These are phyloP conservation scores for Cheilosia impressa DNA, from an alignment of 2,888 invertebrate species.

Conservation along the genomic window DNA sequence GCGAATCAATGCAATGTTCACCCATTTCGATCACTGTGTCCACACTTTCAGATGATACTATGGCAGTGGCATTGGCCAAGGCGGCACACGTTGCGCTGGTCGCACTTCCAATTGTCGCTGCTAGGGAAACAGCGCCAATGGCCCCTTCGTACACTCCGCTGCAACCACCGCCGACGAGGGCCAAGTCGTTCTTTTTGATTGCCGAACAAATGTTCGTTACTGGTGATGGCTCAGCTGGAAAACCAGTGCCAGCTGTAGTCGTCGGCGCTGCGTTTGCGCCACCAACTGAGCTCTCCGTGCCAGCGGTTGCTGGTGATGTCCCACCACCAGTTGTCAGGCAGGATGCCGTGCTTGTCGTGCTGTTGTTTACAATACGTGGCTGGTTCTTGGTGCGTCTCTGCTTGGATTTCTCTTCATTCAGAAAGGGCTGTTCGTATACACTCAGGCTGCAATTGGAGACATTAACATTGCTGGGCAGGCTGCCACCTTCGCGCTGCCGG, in stretches of 20 bases:
- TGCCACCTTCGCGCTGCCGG: slow-evolving; percentile 87
- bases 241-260: slow-evolving; percentile 4
- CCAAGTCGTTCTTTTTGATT: slow-evolving; percentile 44
- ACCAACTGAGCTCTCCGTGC: slow-evolving; percentile 4
- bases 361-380: slow-evolving; percentile 53
- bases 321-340: slow-evolving; percentile 43
- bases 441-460: slow-evolving; percentile 80
- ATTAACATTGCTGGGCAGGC: slow-evolving; percentile 86
- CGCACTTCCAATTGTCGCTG: slow-evolving; percentile 55
- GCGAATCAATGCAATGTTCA: slow-evolving; percentile 80
- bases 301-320: slow-evolving; percentile 40
- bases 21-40: slow-evolving; percentile 84
- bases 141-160: slow-evolving; percentile 63
- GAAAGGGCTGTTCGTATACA: slow-evolving; percentile 77
- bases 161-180: slow-evolving; percentile 53
- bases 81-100: slow-evolving; percentile 64
- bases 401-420: slow-evolving; percentile 75
- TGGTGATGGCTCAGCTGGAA: slow-evolving; percentile 41
- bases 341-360: slow-evolving; percentile 50
- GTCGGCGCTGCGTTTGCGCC: slow-evolving; percentile 9
- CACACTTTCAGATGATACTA: slow-evolving; percentile 81
- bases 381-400: slow-evolving; percentile 75
- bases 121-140: slow-evolving; percentile 59
- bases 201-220: slow-evolving; percentile 48
- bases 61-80: slow-evolving; percentile 64